phyloP scores from a whole-genome alignment of 2,888 invertebrate genomes.

The Ophion costatus region DNA sequence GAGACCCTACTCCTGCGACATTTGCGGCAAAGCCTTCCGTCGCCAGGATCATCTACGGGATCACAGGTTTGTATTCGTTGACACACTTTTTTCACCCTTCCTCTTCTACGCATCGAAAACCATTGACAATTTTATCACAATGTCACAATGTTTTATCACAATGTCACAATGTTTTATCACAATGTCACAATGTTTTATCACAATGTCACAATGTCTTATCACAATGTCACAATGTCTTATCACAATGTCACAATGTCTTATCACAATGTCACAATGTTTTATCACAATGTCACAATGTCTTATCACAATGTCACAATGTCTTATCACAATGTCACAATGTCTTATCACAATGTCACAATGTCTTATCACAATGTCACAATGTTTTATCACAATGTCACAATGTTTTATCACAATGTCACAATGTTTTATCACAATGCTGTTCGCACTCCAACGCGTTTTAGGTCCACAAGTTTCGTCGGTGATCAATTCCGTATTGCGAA shows the following conservation, averaged over 20 bases:
- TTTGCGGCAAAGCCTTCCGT: conserved; percentile 99
- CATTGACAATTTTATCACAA: neutral
- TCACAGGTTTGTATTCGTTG: conserved; percentile 90
- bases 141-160: neutral
- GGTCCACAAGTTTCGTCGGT: neutral
- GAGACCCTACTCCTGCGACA: conserved; percentile 98
- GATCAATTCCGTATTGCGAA: neutral
- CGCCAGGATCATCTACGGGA: conserved; percentile 98
- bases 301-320: too few species aligned
- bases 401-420: neutral
- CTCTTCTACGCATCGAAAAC: neutral
- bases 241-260: neutral
- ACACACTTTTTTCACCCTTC: neutral
- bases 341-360: neutral
- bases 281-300: too few species aligned
- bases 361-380: neutral
- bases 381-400: neutral
- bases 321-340: neutral
- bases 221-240: too few species aligned
- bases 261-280: neutral
- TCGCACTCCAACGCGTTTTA: neutral
- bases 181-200: neutral
- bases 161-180: neutral
- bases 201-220: too few species aligned
- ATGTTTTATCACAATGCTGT: neutral